Evolutionary conservation across 1,140 invertebrate genomes (phyloP), one percentile per base, ranked within the genome.

Genomic region (Drosophila littoralis): DNA sequence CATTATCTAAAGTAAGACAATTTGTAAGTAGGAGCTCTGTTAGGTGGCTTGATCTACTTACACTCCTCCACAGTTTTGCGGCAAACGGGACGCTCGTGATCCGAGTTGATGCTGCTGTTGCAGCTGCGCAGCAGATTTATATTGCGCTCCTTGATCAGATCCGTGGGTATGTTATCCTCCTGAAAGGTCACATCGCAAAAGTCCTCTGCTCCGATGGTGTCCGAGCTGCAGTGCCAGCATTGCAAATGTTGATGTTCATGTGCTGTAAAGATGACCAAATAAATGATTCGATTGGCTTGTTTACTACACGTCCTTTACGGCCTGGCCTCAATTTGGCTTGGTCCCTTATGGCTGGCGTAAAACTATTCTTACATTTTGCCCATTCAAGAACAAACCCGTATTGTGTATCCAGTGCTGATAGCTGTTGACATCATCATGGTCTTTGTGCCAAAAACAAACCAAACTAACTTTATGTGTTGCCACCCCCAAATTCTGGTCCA

Each of bases 221-320:
- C 84, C 12, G 91, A 92, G 66, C 91, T 91, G 70, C 91, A 92
- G 32, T 92, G 91, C 91, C 91, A 92, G 58, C 91, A 92, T 58
- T 91, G 63, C 66, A 92, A 73, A 13, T 67, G 70, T 35, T 72
- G 46, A 32, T 81, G 71, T 45, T 88, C 77, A 12, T 75, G 68
- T 3, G 71, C 86, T 78, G 71, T 36, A 17, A 36, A 46, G 13
- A 60, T 12, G 70, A 17, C 28, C 7, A 64, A 50, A 6, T 36
- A 38, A 17, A 13, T n/a, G 1, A 61, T 67, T 13, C 10, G 36
- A 46, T 66, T 63, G 58, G 38, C 22, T 75, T 32, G n/a, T 52
- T 17, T 67, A 45, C 66, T 32, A 10, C 13, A 35, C 13, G 63
- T 60, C 70, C 63, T 73, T 60, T 38, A 22, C 7, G 28, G 9